Evolutionary conservation across 2,888 invertebrate species (phyloP), one percentile per base, ranked within the genome.

Genomic region (Fragum fragum): DNA sequence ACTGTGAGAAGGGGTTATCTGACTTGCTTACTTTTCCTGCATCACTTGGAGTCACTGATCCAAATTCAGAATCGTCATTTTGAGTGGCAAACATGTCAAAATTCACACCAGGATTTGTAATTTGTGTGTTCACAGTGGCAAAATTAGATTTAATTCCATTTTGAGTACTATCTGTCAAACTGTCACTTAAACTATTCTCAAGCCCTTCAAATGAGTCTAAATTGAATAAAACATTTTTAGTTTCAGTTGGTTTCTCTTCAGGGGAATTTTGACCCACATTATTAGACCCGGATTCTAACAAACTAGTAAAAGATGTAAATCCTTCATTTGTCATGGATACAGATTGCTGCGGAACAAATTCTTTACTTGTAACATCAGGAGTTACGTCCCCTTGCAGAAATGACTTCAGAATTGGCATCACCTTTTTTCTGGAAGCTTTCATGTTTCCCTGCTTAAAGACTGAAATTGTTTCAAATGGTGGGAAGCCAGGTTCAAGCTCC

Each of bases 391-490:
- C 86, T 63, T 76, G 66, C 7, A 92, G 77, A 77, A 90, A 90
- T 7, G 84, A 81, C 66, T 87, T 89, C 29, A 94, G 73, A 9
- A 93, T 77, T 0, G 94, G 94, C 59, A 94, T 83, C 55, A 94
- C 90, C 75, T 90, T 86, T 87, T 94, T 94, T 21, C 94, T 78
- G 0, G 93, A 93, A 1, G 93, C 92, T 53, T 86, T 86, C 1
- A 90, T 83, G 76, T 94, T 94, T 36, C 88, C 90, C 86, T 94
- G 94, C 11, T 82, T 75, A 78, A 92, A 94, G 23, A 89, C 80
- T 9, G 72, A 72, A 3, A 90, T 80, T 16, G 87, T 78, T 14
- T 90, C 87, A 23, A 77, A 76, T 21, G 81, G 81, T 9, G 85
- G 39, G 6, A 77, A 59, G 36, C 89, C 47, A n/a, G 86, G 85